A percentile compares a stretch with the other conserved stretches of the same genome.
Evolutionary conservation across 2,113 vertebrate species (phyloP).

Genomic region (Nerophis ophidion): DNA sequence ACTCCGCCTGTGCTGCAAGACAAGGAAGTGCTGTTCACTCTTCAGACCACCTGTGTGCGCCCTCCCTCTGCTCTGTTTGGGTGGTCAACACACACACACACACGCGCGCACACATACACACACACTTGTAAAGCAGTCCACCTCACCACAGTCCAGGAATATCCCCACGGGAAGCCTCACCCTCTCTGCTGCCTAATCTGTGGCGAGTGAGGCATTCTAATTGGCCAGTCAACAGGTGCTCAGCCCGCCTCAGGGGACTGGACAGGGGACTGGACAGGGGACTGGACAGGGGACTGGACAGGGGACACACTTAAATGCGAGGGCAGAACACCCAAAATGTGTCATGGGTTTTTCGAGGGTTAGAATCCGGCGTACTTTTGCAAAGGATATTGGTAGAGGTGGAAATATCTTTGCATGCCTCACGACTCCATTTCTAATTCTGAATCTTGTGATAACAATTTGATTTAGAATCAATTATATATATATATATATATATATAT

Average conservation of each 20-base stretch:
- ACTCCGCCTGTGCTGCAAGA: constrained; percentile 42
- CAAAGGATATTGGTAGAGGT: constrained; percentile 14
- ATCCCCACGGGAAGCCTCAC: constrained; percentile 35
- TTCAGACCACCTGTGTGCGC: constrained; percentile 51
- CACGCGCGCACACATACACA: constrained; percentile 22
- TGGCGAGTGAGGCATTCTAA: constrained; percentile 60
- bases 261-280: constrained; percentile 34
- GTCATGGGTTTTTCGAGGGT: constrained; percentile 19
- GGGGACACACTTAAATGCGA: constrained; percentile 30
- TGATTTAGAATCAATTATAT: too few relatives aligned
- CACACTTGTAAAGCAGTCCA: constrained; percentile 20
- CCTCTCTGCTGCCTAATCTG: constrained; percentile 43
- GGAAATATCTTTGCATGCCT: too few relatives aligned
- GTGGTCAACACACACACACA: constrained; percentile 46
- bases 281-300: constrained; percentile 18
- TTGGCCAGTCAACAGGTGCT: constrained; percentile 67
- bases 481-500: too few relatives aligned
- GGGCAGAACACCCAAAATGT: constrained; percentile 42
- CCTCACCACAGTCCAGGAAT: constrained; percentile 27
- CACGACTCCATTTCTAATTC: constrained; percentile 28
- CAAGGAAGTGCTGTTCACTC: constrained; percentile 43
- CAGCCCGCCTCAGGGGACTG: constrained; percentile 24
- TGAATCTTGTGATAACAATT: too few relatives aligned
- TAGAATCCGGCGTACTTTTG: background rate
- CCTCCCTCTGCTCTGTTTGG: constrained; percentile 39